Base-by-base conservation (phyloP, 1,140 invertebrate genomes). In the Drosophila chauvacae region DNA sequence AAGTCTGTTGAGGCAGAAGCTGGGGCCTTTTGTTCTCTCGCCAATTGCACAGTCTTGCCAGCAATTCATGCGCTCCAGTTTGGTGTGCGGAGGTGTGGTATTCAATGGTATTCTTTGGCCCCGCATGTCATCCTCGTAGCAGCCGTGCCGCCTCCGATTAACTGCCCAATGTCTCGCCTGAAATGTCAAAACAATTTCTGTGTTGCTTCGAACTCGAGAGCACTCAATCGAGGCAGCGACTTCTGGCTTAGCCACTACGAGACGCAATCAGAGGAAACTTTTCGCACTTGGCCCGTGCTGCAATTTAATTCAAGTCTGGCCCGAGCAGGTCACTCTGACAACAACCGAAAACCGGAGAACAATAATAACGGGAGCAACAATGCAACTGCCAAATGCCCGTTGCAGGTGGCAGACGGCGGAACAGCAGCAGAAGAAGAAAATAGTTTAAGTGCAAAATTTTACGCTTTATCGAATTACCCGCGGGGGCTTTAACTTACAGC, bases 381-480 rank as follows among this genome's bases (percentile, higher is more conserved):
- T 83, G 65, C 78, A 81, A 86, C 81, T 86, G 71, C 53, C 53
- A 77, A 85, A 80, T 77, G 66, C 66, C 76, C 66, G 61, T n/a
- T 20, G 28, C 41, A 37, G 20, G n/a, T n/a, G 14, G 53, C 13
- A 28, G 10, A 26, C 23, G 14, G 26, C 23, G 2, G 26, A 50
- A n/a, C 39, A 20, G 55, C 61, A 58, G 41, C 48, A 42, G 48
- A 33, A 51, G 55, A 42, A 51, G 74, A 88, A 90, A 90, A 90
- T 90, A 90, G 85, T 90, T 90, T 82, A 86, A 90, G 86, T 86
- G 86, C 86, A 90, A 86, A 90, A 90, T 90, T 90, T 90, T 90
- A 90, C 86, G 86, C 82, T 90, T 90, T 90, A 90, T 90, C 86
- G 82, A 90, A 90, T 90, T 90, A 90, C 86, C 86, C 86, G 86